Conservation (phyloP, 2,113 vertebrate genomes). For the Equus przewalskii region DNA sequence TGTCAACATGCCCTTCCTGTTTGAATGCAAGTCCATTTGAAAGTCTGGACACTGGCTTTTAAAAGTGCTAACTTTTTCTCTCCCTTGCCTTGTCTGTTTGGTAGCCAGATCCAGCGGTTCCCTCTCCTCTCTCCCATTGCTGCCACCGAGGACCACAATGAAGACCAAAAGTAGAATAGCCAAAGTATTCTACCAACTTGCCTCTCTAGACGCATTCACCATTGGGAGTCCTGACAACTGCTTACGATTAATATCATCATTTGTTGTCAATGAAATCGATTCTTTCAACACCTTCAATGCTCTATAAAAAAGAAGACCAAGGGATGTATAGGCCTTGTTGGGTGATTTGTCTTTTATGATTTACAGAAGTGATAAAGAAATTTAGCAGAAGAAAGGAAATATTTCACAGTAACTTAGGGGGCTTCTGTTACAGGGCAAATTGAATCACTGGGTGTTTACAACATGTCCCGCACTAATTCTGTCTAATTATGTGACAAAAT, state of each 20-base stretch:
- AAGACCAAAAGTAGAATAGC: conserved; percentile 64
- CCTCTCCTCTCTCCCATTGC: conserved; percentile 69
- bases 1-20: conserved; percentile 76
- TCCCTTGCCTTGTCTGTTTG: conserved; percentile 69
- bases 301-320: conserved; percentile 68
- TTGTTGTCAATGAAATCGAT: conserved; percentile 82
- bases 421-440: conserved; percentile 48
- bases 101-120: conserved; percentile 68
- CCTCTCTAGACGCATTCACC: conserved; percentile 66
- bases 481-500: conserved; percentile 27
- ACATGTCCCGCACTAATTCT: rapidly evolving
- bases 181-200: conserved; percentile 54
- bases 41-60: conserved; percentile 80
- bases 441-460: conserved; percentile 26
- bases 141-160: conserved; percentile 72
- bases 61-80: conserved; percentile 79
- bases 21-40: conserved; percentile 79
- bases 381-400: conserved; percentile 55
- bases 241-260: conserved; percentile 81
- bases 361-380: conserved; percentile 69
- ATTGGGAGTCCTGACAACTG: conserved; percentile 78
- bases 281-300: conserved; percentile 74
- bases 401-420: conserved; percentile 44
- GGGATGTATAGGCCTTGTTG: neutral
- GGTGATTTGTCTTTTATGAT: conserved; percentile 71